These are phyloP conservation scores for Asobara japonica DNA, from an alignment of 1,140 invertebrate genomes.

Conservation along the genomic window DNA sequence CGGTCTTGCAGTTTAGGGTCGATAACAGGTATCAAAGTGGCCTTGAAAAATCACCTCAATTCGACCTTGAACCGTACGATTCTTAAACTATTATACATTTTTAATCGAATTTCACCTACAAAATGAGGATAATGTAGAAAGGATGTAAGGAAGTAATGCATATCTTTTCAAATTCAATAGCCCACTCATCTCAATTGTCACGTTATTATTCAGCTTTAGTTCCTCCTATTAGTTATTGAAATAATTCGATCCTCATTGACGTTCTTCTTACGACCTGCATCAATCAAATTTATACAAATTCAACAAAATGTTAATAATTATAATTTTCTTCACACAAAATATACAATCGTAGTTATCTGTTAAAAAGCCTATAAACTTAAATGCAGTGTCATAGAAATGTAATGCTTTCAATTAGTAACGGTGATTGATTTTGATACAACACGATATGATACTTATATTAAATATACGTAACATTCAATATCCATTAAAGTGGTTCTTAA, in stretches of 20 bases:
- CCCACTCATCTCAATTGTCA: slow-evolving; percentile 48
- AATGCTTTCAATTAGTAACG: slow-evolving; percentile 34
- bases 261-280: slow-evolving; percentile 48
- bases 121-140: slow-evolving; percentile 1
- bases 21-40: too few relatives aligned
- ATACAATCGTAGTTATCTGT: slow-evolving; percentile 2
- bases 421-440: slow-evolving; percentile 31
- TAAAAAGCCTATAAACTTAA: slow-evolving; percentile 30
- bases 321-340: slow-evolving; percentile 6
- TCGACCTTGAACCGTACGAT: too few relatives aligned
- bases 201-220: slow-evolving; percentile 33
- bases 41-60: too few relatives aligned
- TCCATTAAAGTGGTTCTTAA: slow-evolving; percentile 49
- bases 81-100: too few relatives aligned
- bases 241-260: neutral
- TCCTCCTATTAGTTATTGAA: neutral
- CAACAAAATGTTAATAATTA: slow-evolving; percentile 3
- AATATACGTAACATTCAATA: slow-evolving; percentile 56
- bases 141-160: slow-evolving; percentile 27
- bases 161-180: slow-evolving; percentile 53
- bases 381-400: slow-evolving; percentile 19
- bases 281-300: slow-evolving; percentile 46
- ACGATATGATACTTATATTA: slow-evolving; percentile 41
- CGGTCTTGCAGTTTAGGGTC: too few relatives aligned
- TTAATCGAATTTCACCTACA: neutral